These are phyloP conservation scores for Nasua narica DNA, from an alignment of 2,797 vertebrate genomes.

Conservation along the genomic window DNA sequence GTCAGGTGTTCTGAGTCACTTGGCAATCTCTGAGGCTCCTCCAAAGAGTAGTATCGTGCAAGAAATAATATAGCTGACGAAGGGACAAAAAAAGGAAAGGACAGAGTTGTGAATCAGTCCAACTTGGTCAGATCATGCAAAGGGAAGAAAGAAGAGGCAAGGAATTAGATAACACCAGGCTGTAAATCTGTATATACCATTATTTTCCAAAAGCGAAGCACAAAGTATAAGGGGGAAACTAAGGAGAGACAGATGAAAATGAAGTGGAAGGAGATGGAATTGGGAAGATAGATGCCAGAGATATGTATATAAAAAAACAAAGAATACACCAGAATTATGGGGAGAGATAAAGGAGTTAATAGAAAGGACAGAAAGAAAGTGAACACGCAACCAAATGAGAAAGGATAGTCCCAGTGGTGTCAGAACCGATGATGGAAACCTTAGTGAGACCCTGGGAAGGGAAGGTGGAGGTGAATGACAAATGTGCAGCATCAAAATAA, in stretches of 20 bases:
- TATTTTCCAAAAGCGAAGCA: not conserved
- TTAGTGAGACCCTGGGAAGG: not conserved
- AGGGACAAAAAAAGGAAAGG: not conserved
- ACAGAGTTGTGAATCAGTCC: not conserved
- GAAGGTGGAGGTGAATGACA: constrained; percentile 42
- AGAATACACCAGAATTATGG: not conserved
- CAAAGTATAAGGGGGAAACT: not conserved
- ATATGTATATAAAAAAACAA: not conserved
- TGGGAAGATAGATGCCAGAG: not conserved
- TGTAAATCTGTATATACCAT: not conserved
- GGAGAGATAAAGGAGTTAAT: constrained; percentile 29
- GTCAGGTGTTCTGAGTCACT: not conserved
- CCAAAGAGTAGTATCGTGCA: constrained; percentile 14
- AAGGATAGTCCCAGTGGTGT: constrained; percentile 5
- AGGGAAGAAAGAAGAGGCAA: not conserved
- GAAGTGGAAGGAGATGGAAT: not conserved
- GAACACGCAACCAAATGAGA: not conserved
- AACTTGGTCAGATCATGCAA: not conserved
- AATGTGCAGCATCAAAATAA: constrained; percentile 48
- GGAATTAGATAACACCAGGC: not conserved
- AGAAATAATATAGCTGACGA: not conserved
- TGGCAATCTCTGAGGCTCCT: not conserved
- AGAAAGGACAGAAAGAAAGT: not conserved
- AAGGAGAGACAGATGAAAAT: not conserved
- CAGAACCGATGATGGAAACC: not conserved